Evolutionary conservation across 2,797 vertebrate species (phyloP), one percentile per base, ranked within the genome.

Genomic region (Coregonus ussuriensis): DNA sequence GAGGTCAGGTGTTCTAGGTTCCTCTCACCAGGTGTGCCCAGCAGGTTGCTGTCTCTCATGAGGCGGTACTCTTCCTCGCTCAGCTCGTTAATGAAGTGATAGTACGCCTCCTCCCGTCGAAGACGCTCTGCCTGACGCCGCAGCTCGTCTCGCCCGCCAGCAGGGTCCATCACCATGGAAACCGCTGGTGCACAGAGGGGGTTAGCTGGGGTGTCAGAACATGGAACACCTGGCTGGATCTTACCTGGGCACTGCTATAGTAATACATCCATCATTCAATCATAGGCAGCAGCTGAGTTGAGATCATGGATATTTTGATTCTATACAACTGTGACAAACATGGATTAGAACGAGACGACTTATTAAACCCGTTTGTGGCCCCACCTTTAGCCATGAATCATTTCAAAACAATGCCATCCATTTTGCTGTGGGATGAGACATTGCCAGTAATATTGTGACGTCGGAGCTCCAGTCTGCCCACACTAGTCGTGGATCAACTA

Each of bases 51-150:
- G 88, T 99, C 97, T 91, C 97, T 97, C 97, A 98, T 99, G 70
- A 99, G 89, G 68, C 96, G 94, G 87, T 99, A 98, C 83, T 99
- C 97, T 81, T 99, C 97, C 79, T 98, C 97, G 76, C 85, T 97
- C 79, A 99, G 88, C 56, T 96, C 96, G 84, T 98, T 98, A 85
- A 99, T 97, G 87, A 98, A 99, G 88, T 98, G 96, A 85, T 98
- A 98, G 90, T 98, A 99, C 14, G 97, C 96, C 91, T 99, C 97
- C 93, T 99, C 97, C 92, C 97, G 92, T 11, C 94, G 94, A 86
- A 99, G 97, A 84, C 96, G 96, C 85, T 99, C 97, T 88, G 96
- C 95, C 90, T 99, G 97, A 82, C 96, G 93, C 75, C 94, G 94
- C 71, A 96, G 95, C 90, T 97, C 97, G 81, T 95, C 95, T 91